These are phyloP conservation scores for Brachionichthys hirsutus DNA, from an alignment of 2,113 vertebrate species.

Conservation along the genomic window DNA sequence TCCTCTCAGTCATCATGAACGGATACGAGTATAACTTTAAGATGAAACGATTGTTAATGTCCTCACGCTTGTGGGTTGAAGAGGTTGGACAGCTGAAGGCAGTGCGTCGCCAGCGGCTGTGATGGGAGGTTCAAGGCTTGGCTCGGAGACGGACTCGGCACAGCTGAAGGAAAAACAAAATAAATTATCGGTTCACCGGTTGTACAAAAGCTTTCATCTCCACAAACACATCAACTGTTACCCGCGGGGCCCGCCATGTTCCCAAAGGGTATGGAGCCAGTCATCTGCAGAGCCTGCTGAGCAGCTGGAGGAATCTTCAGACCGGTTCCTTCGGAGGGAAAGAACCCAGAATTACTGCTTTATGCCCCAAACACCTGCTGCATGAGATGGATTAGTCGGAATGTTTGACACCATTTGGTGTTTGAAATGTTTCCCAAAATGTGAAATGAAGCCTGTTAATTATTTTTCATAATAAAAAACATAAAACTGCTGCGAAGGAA, in stretches of 20 bases:
- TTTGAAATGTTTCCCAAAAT: too few relatives aligned
- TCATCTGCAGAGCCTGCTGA: slow-evolving; percentile 97
- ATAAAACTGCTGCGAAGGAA: too few relatives aligned
- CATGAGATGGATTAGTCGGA: too few relatives aligned
- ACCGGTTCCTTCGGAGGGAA: slow-evolving; percentile 84
- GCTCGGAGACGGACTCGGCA: slow-evolving; percentile 63
- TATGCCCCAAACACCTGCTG: too few relatives aligned
- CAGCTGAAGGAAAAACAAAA: slow-evolving; percentile 29
- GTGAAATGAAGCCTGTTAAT: too few relatives aligned
- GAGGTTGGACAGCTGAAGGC: slow-evolving; percentile 98
- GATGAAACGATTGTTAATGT: background rate
- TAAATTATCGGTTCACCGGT: background rate
- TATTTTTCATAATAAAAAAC: too few relatives aligned
- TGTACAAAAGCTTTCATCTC: background rate
- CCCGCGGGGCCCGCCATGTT: slow-evolving; percentile 79
- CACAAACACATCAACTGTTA: slow-evolving; percentile 1
- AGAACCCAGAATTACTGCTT: background rate
- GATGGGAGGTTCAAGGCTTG: slow-evolving; percentile 83
- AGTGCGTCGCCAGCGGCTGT: slow-evolving; percentile 94
- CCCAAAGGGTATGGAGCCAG: slow-evolving; percentile 90
- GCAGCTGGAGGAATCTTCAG: slow-evolving; percentile 96
- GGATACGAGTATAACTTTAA: too few relatives aligned
- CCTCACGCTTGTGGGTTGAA: slow-evolving; percentile 98
- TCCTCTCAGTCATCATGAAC: too few relatives aligned
- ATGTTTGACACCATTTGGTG: too few relatives aligned